These are phyloP conservation scores for Bombyx mori DNA, from an alignment of 1,140 invertebrate species.

Conservation along the genomic window ASM3026992v2 NC_085110.1:5342001-5342500, in stretches of 20 bases:
- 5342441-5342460: conserved; percentile 79
- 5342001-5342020: conserved; percentile 81
- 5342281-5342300: conserved; percentile 82
- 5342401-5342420: conserved; percentile 81
- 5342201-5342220: conserved; percentile 81
- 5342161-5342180: conserved; percentile 78
- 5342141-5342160: conserved; percentile 82
- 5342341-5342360: conserved; percentile 83
- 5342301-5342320: conserved; percentile 79
- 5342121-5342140: conserved; percentile 83
- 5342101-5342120: conserved; percentile 80
- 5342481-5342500: conserved; percentile 80
- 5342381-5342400: conserved; percentile 83
- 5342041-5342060: conserved; percentile 83
- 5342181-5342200: conserved; percentile 84
- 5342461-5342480: conserved; percentile 82
- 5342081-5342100: conserved; percentile 85
- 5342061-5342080: conserved; percentile 81
- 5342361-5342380: conserved; percentile 82
- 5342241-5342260: conserved; percentile 77
- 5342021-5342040: conserved; percentile 82
- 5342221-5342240: conserved; percentile 80
- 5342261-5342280: conserved; percentile 83
- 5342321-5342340: conserved; percentile 80
- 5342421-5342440: conserved; percentile 77